Base-by-base conservation (phyloP, 2,797 vertebrate genomes). In the Nannoperca obscura region DNA sequence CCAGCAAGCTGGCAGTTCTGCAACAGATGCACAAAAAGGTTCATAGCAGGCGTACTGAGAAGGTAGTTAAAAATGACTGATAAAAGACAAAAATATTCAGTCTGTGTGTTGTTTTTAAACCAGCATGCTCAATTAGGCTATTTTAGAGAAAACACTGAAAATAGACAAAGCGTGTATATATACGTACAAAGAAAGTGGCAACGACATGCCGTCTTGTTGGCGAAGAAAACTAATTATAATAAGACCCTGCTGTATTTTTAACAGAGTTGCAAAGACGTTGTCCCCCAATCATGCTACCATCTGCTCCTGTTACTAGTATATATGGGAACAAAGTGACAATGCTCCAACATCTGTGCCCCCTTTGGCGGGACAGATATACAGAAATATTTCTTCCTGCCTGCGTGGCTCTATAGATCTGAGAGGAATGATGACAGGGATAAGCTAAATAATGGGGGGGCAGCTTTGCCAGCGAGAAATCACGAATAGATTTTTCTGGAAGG, bases 91-190 rank as follows among this genome's bases (percentile, higher is more conserved):
- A 80, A 34, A 62, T 85, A 72, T 89, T 65, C 22, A 86, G 75
- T 70, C 11, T 64, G 75, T 77, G 80, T 80, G 64, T 86, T 81
- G 60, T 79, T 86, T 71, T 84, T 64, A 76, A 84, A 88, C 80
- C 86, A 86, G 85, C 85, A 92, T 88, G 80, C 59, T 82, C 54
- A 68, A 85, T 75, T 84, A 71, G 80, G 77, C 76, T 58, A 62
- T 52, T 57, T 80, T 47, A 78, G 44, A 78, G 68, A 71, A 76
- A 87, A 81, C 74, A 88, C 81, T 82, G 87, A 88, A 64, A 72
- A 66, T 38, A 80, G 50, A 60, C 27, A 30, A 64, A 30, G 46
- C 4, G n/a, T 79, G 20, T 74, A 38, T 80, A 64, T 46, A 62
- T 19, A 71, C 54, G 2, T n/a, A 55, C 55, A 71, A 53, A 75